phyloP scores from a whole-genome alignment of 2,888 invertebrate species.

The Trissolcus japonicus region DNA sequence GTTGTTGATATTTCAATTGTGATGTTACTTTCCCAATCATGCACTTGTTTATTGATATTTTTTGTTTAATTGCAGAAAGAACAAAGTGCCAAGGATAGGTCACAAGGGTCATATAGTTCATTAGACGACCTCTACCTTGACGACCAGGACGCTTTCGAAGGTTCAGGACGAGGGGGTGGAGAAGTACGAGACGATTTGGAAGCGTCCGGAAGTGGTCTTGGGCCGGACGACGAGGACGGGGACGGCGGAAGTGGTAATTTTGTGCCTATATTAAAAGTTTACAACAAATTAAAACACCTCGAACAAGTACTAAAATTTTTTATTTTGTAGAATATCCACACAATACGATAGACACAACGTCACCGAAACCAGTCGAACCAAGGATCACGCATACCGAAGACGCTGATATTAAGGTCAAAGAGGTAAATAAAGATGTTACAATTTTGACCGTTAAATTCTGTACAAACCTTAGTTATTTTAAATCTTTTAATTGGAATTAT shows the following conservation, averaged over 20 bases:
- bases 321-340: slow-evolving; percentile 66
- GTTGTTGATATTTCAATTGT: neutral
- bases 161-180: slow-evolving; percentile 81
- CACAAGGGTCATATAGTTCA: slow-evolving; percentile 74
- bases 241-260: slow-evolving; percentile 67
- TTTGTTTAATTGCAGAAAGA: slow-evolving; percentile 67
- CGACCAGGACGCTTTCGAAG: slow-evolving; percentile 84
- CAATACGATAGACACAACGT: slow-evolving; percentile 70
- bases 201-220: slow-evolving; percentile 91
- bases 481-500: too few species aligned
- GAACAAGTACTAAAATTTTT: neutral
- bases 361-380: slow-evolving; percentile 69
- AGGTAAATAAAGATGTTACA: slow-evolving; percentile 59
- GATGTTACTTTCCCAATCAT: neutral
- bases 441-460: too few species aligned
- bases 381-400: slow-evolving; percentile 69
- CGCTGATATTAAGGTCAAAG: slow-evolving; percentile 66
- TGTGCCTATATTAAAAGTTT: neutral
- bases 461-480: too few species aligned
- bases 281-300: neutral
- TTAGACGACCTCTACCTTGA: slow-evolving; percentile 85
- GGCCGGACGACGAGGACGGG: slow-evolving; percentile 88
- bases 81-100: slow-evolving; percentile 67
- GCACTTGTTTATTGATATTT: neutral
- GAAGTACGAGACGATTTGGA: slow-evolving; percentile 87